Evolutionary conservation across 2,113 vertebrate genomes (phyloP), one percentile per base, ranked within the genome.

Genomic region (Aphelocoma coerulescens): DNA sequence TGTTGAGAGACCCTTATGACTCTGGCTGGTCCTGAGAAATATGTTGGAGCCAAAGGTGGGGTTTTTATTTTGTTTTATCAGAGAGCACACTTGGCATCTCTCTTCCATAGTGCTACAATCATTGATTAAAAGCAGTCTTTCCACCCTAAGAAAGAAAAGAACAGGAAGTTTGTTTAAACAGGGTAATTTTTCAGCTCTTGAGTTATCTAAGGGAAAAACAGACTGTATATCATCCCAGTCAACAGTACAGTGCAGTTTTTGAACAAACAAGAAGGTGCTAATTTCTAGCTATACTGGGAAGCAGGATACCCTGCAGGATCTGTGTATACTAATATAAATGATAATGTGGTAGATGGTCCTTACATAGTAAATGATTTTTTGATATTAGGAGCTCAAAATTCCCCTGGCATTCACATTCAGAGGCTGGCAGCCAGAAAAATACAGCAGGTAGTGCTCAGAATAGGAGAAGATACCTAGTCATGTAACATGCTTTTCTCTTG

Each of bases 121-220:
- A 3, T 88, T 88, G 63, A 92, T 88, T 93, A 84, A 93, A 92
- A 86, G 43, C 55, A 77, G 55, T 77, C 43, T 66, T 95, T 88
- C 28, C 48, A 78, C 65, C 15, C 33, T 63, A 89, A 48, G 21
- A 95, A 85, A 77, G 43, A 86, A 65, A 83, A 92, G 51, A 92
- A 44, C 39, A 80, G 79, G 65, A 84, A 80, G 57, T 92, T 92
- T 89, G 63, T 92, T 93, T 88, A 67, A 93, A 89, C 37, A 67
- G 66, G 69, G 21, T 71, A 35, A 71, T 90, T 95, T 93, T 95
- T 91, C 79, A 91, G 51, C 68, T 88, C 46, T 77, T 93, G 75
- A 88, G 24, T 86, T 86, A 67, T 71, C 72, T 77, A 43, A 71
- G 61, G 17, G 26, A 7, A 55, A 72, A 94, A 63, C 62, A 85